Evolutionary conservation across 2,888 invertebrate species (phyloP).

Genomic region (Drepanosiphum platanoidis): DNA sequence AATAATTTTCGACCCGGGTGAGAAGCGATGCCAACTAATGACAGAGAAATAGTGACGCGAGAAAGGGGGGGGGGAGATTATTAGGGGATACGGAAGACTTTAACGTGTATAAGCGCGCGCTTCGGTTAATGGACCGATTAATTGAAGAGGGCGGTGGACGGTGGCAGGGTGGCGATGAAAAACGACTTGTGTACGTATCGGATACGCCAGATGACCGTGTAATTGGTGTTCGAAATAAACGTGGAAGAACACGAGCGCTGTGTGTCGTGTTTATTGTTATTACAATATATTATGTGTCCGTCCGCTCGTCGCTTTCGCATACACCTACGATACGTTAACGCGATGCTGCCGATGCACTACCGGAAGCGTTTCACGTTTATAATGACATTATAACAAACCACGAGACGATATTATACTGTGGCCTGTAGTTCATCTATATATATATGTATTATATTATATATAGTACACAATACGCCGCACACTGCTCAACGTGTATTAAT

Average conservation of each 20-base stretch:
- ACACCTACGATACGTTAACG: background rate
- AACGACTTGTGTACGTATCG: conserved; percentile 12
- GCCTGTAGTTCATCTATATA: background rate
- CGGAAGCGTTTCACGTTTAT: background rate
- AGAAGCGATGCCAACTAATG: too few species aligned
- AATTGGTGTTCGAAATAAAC: conserved; percentile 40
- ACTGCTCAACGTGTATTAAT: background rate
- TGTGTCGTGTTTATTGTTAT: background rate
- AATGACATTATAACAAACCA: too few species aligned
- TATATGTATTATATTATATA: background rate
- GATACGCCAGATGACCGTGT: conserved; percentile 41
- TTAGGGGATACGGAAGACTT: background rate
- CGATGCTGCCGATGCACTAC: background rate
- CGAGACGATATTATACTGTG: background rate
- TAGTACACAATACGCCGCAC: too few species aligned
- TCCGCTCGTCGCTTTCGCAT: background rate
- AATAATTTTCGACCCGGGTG: too few species aligned
- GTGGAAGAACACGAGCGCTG: background rate
- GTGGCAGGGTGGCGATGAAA: background rate
- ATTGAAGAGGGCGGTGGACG: conserved; percentile 29
- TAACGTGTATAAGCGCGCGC: background rate
- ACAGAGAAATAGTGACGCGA: too few species aligned
- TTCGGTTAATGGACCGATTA: conserved; percentile 50
- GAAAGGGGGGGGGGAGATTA: background rate
- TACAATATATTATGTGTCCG: background rate